A percentile compares a stretch with the other conserved stretches of the same genome.
phyloP scores from a whole-genome alignment of 2,797 vertebrate genomes.

The Dendrocincla tyrannina region DNA sequence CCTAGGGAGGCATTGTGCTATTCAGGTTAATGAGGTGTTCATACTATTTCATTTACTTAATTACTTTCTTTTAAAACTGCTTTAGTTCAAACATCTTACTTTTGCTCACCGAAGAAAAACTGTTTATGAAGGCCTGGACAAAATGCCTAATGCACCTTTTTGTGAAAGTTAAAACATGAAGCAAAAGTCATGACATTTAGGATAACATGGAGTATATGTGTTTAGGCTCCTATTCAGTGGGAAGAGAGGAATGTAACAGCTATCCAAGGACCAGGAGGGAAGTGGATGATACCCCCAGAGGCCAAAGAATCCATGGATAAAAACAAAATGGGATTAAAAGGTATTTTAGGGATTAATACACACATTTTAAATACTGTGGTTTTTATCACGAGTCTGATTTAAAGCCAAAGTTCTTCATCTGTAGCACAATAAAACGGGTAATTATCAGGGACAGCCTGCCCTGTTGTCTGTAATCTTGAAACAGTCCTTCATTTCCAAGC shows the following conservation, averaged over 20 bases:
- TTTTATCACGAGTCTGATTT: background rate
- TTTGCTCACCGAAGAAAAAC: background rate
- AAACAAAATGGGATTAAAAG: conserved; percentile 96
- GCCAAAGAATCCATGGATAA: conserved; percentile 97
- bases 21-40: background rate
- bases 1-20: background rate
- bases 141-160: background rate
- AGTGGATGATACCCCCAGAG: conserved; percentile 95
- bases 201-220: conserved; percentile 2
- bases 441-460: background rate
- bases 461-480: background rate
- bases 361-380: background rate
- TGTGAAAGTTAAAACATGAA: background rate
- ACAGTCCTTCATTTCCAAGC: background rate
- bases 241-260: conserved; percentile 93
- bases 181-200: background rate
- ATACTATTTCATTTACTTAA: background rate
- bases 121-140: background rate
- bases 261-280: conserved; percentile 92
- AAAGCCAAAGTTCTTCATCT: background rate
- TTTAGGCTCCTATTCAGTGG: conserved; percentile 91
- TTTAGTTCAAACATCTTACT: background rate
- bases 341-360: conserved; percentile 66
- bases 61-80: background rate
- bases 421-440: background rate